Percentiles rank a stretch among this genome's conserved stretches.
phyloP scores from a whole-genome alignment of 2,113 vertebrate genomes.

The Pterocles burchelli region DNA sequence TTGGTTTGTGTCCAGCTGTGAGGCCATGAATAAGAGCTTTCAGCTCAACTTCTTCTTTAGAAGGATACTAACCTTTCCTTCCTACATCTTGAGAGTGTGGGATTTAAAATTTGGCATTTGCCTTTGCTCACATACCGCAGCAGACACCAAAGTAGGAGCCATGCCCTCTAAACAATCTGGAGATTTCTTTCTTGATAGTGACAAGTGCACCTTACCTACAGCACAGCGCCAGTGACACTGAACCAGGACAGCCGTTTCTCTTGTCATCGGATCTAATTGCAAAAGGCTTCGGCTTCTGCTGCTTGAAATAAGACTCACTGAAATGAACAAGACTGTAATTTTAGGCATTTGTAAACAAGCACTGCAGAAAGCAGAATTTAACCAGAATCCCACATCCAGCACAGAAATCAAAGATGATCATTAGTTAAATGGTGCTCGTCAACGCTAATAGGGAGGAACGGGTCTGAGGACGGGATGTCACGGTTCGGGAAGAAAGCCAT shows the following conservation, averaged over 20 bases:
- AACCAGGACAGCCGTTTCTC: neutral
- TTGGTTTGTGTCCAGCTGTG: neutral
- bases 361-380: neutral
- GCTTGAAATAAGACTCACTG: neutral
- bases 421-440: neutral
- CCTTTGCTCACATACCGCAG: too few relatives aligned
- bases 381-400: neutral
- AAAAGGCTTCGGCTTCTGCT: neutral
- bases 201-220: neutral
- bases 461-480: neutral
- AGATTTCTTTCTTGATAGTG: neutral
- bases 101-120: neutral
- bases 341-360: neutral
- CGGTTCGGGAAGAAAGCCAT: neutral
- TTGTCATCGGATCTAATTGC: neutral
- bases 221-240: too few relatives aligned
- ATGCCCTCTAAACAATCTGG: too few relatives aligned
- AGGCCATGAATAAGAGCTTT: neutral
- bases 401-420: neutral
- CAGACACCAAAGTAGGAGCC: neutral
- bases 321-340: neutral
- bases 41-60: neutral
- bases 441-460: neutral
- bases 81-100: neutral
- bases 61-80: neutral